Percentiles rank a stretch among this genome's conserved stretches.
These are phyloP conservation scores for Sminthurinus aureus DNA, from an alignment of 2,888 invertebrate genomes.

Conservation along the genomic window DNA sequence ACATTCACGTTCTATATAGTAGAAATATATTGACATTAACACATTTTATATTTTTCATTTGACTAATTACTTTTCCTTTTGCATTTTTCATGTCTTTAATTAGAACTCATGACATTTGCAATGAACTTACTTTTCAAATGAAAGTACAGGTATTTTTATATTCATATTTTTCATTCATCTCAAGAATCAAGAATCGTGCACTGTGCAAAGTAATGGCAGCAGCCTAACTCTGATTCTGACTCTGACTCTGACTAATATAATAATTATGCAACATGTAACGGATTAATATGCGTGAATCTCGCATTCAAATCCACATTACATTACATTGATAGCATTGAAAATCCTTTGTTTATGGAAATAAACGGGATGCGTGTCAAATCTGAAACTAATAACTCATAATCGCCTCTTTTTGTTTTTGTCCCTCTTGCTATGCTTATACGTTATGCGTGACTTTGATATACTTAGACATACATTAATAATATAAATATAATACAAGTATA, in stretches of 20 bases:
- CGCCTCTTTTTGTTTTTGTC: not conserved
- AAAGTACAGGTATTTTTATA: not conserved
- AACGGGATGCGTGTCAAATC: slow-evolving; percentile 24
- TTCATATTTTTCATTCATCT: not conserved
- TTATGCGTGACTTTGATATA: not conserved
- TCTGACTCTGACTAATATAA: not conserved
- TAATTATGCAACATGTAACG: not conserved
- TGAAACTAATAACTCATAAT: slow-evolving; percentile 26
- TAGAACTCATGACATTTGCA: not conserved
- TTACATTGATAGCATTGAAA: slow-evolving; percentile 24
- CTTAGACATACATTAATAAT: not conserved
- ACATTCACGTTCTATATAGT: too few species aligned
- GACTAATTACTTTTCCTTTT: not conserved
- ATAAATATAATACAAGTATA: not conserved
- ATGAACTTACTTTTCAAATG: not conserved
- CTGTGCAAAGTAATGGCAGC: too few species aligned
- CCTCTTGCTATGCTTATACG: not conserved
- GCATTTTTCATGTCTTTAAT: not conserved
- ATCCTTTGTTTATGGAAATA: slow-evolving; percentile 28
- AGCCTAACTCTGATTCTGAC: too few species aligned
- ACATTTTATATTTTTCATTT: not conserved
- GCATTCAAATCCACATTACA: not conserved
- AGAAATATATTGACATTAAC: not conserved
- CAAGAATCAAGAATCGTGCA: not conserved
- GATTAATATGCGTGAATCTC: slow-evolving; percentile 26